Base-by-base conservation (phyloP, 2,888 invertebrate species). In the Bombylius discolor region DNA sequence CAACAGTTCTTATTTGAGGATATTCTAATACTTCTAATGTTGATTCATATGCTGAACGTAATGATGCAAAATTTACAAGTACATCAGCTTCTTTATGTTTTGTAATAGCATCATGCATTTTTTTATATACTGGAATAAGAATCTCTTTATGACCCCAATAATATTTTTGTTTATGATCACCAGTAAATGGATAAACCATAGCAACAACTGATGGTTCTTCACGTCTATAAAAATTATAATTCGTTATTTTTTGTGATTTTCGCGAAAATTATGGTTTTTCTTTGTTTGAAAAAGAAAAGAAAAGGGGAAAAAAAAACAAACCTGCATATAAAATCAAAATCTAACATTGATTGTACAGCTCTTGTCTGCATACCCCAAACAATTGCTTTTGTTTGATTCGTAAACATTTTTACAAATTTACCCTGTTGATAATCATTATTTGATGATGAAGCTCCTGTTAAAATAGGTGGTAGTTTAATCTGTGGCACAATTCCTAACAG, bases 121-220 rank as follows among this genome's bases (percentile, higher is more conserved):
- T 91, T 65, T 96, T 96, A 77, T 98, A 99, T 7, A 97, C 92
- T 1, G 87, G 89, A 67, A 95, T 85, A 34, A 95, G 81, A 51
- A 96, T 87, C 72, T 98, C 98, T 71, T 97, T 95, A 76, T 99
- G 98, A 1, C 99, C 99, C 87, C 97, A 99, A 74, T 99, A 99
- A 77, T 93, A 99, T 74, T 99, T 99, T 76, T 97, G 97, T 70
- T 96, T 97, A 76, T 99, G 98, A 74, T 99, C 97, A 0, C 96
- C 96, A 13, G 89, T 95, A 76, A 99, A 96, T 0, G 99, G 99
- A 76, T 99, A 99, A 44, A 98, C 94, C 71, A 98, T 89, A 39
- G 97, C 97, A 1, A 93, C 95, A 3, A 99, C 91, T 0, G 89
- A 90, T 1, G 97, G 97, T 66, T 89, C 88, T 53, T 65, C 98